Percentiles rank a stretch among this genome's conserved stretches.
Evolutionary conservation across 2,888 invertebrate genomes (phyloP).

Genomic region (Papilio gigon): DNA sequence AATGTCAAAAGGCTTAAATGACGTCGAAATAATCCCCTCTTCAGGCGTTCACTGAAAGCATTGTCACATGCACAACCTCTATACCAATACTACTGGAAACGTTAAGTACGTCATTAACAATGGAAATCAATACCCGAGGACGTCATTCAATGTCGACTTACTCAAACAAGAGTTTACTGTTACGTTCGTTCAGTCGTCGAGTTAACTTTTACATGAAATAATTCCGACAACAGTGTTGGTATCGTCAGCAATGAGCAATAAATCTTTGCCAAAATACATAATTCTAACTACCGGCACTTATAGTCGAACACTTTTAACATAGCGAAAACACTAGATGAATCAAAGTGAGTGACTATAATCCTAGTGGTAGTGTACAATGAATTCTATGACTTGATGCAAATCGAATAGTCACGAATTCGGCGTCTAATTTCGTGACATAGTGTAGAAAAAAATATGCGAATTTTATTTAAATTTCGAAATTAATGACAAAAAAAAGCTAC

Average conservation of each 20-base stretch:
- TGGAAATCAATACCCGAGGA: slow-evolving; percentile 62
- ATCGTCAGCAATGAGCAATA: not conserved
- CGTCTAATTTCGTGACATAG: not conserved
- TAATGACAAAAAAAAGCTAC: not conserved
- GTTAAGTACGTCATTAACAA: slow-evolving; percentile 47
- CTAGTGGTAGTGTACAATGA: no score
- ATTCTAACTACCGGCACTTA: not conserved
- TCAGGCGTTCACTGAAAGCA: slow-evolving; percentile 7
- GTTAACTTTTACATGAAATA: not conserved
- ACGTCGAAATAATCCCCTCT: slow-evolving; percentile 29
- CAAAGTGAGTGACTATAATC: not conserved
- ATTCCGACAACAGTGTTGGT: not conserved
- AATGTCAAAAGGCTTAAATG: not conserved
- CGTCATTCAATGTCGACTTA: slow-evolving; percentile 56
- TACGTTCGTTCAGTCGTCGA: slow-evolving; percentile 14
- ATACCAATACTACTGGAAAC: slow-evolving; percentile 5
- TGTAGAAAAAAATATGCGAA: not conserved
- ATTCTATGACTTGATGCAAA: not conserved
- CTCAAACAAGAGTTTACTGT: slow-evolving; percentile 44
- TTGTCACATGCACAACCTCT: slow-evolving; percentile 1
- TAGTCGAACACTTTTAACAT: no score
- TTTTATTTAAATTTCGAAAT: not conserved
- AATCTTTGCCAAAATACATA: slow-evolving; percentile 5
- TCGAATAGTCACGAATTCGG: not conserved
- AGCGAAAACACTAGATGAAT: not conserved